Conservation (phyloP, 2,113 vertebrate species). For the Chauna torquata region DNA sequence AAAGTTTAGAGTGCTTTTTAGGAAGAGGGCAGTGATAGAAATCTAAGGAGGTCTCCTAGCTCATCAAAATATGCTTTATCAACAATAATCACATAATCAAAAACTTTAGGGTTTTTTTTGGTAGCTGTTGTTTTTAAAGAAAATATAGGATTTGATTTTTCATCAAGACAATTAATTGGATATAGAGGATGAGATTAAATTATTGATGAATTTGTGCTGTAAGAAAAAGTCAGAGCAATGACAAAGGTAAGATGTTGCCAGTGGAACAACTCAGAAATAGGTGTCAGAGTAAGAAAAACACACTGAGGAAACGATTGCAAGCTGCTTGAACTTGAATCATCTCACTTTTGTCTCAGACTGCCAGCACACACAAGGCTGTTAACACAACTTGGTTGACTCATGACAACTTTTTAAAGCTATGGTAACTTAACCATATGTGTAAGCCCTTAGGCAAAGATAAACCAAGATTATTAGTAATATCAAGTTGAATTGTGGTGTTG, state of each 20-base stretch:
- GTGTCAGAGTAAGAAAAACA: conserved; percentile 9
- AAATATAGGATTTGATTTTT: not conserved
- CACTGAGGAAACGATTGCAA: not conserved
- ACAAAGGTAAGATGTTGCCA: not conserved
- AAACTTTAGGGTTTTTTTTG: not conserved
- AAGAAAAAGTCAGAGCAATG: not conserved
- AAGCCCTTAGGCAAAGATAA: not conserved
- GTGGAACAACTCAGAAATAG: not conserved
- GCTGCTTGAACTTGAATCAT: not conserved
- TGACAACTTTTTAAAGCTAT: not conserved
- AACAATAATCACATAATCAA: not conserved
- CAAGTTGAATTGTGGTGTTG: not conserved
- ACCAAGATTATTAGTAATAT: not conserved
- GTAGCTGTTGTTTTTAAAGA: not conserved
- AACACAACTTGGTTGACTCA: not conserved
- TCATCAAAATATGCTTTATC: not conserved
- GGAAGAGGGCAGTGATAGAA: not conserved
- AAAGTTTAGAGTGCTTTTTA: conserved; percentile 19
- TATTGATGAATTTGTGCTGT: not conserved
- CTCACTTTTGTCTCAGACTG: not conserved
- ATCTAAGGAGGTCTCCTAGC: not conserved
- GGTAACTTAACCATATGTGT: not conserved
- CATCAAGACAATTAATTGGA: not conserved
- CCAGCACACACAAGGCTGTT: not conserved
- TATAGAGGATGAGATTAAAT: not conserved